Conservation (phyloP, 2,888 invertebrate genomes). For the Amorpha juglandis region DNA sequence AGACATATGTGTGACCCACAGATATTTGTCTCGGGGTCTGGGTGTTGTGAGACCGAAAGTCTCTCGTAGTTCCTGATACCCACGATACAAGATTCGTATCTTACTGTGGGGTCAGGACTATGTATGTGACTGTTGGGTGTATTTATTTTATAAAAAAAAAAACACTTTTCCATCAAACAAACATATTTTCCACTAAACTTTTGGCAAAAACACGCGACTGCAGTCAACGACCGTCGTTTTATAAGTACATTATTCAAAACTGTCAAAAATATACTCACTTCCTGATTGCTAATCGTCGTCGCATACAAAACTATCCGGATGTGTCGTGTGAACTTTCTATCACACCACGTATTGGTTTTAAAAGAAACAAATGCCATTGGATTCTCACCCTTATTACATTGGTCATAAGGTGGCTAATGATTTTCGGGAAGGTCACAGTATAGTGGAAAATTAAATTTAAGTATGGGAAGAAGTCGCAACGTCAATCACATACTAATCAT, state of each 20-base stretch:
- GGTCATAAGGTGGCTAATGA: background rate
- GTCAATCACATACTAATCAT: conserved; percentile 49
- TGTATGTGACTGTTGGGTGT: no score
- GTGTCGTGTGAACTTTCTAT: conserved; percentile 36
- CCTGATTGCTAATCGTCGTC: conserved; percentile 46
- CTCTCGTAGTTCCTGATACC: no score
- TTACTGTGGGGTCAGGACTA: no score
- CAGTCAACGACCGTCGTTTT: conserved; percentile 5
- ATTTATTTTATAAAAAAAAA: no score
- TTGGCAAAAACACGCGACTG: background rate
- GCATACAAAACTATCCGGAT: conserved; percentile 52
- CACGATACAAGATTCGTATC: no score
- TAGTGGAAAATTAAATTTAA: conserved; percentile 41
- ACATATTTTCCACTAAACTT: background rate
- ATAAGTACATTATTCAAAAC: conserved; percentile 18
- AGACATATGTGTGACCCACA: no score
- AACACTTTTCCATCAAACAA: background rate
- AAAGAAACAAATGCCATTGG: background rate
- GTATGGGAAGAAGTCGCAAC: conserved; percentile 47
- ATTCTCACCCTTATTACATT: background rate
- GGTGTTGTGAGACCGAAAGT: no score
- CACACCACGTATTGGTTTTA: background rate
- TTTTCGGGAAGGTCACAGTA: conserved; percentile 11
- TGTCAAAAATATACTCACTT: conserved; percentile 47
- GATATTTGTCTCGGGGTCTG: no score